Evolutionary conservation across 1,140 invertebrate species (phyloP).

Genomic region (Octopus bimaculoides): DNA sequence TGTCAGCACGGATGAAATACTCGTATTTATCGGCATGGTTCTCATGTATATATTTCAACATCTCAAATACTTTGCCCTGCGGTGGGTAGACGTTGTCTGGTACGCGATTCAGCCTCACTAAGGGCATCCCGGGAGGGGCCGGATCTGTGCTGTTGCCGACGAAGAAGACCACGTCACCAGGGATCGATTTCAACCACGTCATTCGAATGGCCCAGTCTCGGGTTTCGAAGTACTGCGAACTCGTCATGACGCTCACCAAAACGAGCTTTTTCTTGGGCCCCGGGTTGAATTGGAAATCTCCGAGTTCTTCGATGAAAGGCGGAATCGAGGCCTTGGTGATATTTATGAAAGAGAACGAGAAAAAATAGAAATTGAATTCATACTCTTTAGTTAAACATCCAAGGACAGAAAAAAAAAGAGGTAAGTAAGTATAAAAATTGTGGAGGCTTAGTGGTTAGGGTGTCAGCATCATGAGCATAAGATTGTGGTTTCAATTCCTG

Average conservation of each 20-base stretch:
- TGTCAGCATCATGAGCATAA: too few relatives aligned
- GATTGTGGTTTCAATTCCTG: too few relatives aligned
- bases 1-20: conserved; percentile 95
- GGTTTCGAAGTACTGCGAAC: conserved; percentile 78
- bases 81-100: conserved; percentile 92
- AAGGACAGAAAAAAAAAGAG: too few relatives aligned
- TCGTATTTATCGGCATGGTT: conserved; percentile 84
- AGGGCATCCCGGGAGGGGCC: conserved; percentile 56
- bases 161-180: conserved; percentile 85
- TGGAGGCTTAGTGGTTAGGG: too few relatives aligned
- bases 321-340: too few relatives aligned
- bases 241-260: conserved; percentile 92
- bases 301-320: too few relatives aligned
- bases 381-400: too few relatives aligned
- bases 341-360: too few relatives aligned
- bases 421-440: too few relatives aligned
- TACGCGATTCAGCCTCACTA: conserved; percentile 77
- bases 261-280: conserved; percentile 16
- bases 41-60: conserved; percentile 96
- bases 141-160: conserved; percentile 54
- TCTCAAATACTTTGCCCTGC: conserved; percentile 96
- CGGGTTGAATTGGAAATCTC: too few relatives aligned
- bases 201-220: conserved; percentile 81
- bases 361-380: too few relatives aligned
- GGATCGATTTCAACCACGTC: conserved; percentile 83